Conservation (phyloP, 2,888 invertebrate genomes). For the Cryptophagus acutangulus region DNA sequence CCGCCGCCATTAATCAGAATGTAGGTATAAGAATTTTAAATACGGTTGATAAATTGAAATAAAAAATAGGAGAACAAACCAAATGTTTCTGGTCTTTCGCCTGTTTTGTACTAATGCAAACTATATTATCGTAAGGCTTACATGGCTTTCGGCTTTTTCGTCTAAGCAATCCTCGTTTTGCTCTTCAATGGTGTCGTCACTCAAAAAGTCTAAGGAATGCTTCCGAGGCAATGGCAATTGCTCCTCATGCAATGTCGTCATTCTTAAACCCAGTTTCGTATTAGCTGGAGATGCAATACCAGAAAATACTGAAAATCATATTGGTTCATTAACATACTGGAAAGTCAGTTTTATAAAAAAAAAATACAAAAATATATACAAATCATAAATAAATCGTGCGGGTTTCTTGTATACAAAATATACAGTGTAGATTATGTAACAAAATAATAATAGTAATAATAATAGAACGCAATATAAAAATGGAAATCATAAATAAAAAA, state of each 20-base stretch:
- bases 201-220: slow-evolving; percentile 47
- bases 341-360: slow-evolving; percentile 2
- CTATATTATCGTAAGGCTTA: too few species aligned
- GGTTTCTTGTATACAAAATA: neutral
- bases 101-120: too few species aligned
- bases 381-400: too few species aligned
- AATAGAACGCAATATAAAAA: slow-evolving; percentile 15
- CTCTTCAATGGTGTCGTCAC: slow-evolving; percentile 43
- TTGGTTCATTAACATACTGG: neutral
- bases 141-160: slow-evolving; percentile 35
- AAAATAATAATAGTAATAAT: slow-evolving; percentile 10
- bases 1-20: too few species aligned
- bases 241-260: slow-evolving; percentile 91
- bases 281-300: slow-evolving; percentile 72
- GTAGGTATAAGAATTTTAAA: too few species aligned
- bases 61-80: too few species aligned
- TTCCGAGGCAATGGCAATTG: slow-evolving; percentile 51
- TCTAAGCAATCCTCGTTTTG: slow-evolving; percentile 41
- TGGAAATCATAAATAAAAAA: slow-evolving; percentile 14
- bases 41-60: too few species aligned
- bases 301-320: slow-evolving; percentile 34
- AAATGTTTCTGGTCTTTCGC: too few species aligned
- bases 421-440: slow-evolving; percentile 4
- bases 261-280: slow-evolving; percentile 77
- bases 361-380: slow-evolving; percentile 14